phyloP scores from a whole-genome alignment of 2,888 invertebrate species.

The Drosophila lacicola region DNA sequence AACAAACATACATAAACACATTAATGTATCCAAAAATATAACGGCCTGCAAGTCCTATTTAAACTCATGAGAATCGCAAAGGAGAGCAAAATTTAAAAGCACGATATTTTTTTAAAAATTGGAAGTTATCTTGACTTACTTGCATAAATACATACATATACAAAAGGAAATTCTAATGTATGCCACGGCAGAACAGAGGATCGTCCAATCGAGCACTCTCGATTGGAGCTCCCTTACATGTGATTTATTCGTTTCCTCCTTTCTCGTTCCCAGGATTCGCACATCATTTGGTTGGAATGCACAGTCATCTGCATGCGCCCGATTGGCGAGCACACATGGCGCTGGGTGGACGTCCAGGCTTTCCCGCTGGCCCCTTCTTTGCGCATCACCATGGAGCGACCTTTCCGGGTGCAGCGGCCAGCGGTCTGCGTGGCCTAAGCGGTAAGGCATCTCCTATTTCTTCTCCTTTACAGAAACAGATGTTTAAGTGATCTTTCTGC shows the following conservation, averaged over 20 bases:
- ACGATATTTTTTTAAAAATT: too few relatives aligned
- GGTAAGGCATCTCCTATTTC: conserved; percentile 63
- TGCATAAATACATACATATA: too few relatives aligned
- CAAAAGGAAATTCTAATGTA: too few relatives aligned
- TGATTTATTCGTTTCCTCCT: neutral
- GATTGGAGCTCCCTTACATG: neutral
- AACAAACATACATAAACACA: too few relatives aligned
- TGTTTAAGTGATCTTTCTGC: neutral
- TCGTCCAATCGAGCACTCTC: too few relatives aligned
- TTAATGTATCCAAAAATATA: too few relatives aligned
- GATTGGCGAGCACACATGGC: conserved; percentile 86
- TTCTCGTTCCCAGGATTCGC: conserved; percentile 88
- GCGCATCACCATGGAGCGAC: conserved; percentile 86
- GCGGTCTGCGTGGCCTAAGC: conserved; percentile 83
- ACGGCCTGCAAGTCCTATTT: too few relatives aligned
- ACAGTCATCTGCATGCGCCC: conserved; percentile 88
- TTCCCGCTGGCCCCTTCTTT: conserved; percentile 85
- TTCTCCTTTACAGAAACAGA: neutral
- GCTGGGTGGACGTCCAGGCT: conserved; percentile 81
- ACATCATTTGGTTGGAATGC: conserved; percentile 90
- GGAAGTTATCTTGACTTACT: too few relatives aligned
- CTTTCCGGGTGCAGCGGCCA: conserved; percentile 85
- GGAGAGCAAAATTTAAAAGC: too few relatives aligned
- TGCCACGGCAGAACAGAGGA: too few relatives aligned
- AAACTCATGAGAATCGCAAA: too few relatives aligned